A percentile compares a stretch with the other conserved stretches of the same genome.
Conservation (phyloP, 1,140 invertebrate genomes). For the Steinernema khuongi region DNA sequence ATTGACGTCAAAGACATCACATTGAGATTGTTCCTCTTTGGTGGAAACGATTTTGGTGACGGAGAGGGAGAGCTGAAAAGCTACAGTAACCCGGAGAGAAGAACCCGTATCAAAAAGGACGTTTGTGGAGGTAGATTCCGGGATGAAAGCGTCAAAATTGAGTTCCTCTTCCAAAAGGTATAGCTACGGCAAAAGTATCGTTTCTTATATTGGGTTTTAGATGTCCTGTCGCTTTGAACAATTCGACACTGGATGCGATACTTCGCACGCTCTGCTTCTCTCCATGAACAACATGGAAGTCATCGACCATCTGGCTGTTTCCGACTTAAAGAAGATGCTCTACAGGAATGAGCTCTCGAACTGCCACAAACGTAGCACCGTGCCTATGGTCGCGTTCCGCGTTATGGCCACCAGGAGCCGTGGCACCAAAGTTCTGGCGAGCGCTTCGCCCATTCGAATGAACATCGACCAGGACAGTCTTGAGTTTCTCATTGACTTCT, state of each 20-base stretch:
- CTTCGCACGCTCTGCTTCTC: slow-evolving; percentile 18
- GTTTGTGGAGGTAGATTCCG: slow-evolving; percentile 41
- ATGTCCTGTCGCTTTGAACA: background rate
- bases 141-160: slow-evolving; percentile 45
- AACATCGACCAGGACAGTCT: slow-evolving; percentile 52
- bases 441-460: slow-evolving; percentile 43
- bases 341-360: slow-evolving; percentile 33
- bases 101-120: background rate
- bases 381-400: slow-evolving; percentile 35
- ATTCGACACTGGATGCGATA: slow-evolving; percentile 28
- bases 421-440: slow-evolving; percentile 44
- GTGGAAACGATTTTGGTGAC: slow-evolving; percentile 46
- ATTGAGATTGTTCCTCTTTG: slow-evolving; percentile 37
- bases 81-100: slow-evolving; percentile 40
- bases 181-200: background rate
- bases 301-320: slow-evolving; percentile 45
- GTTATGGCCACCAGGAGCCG: slow-evolving; percentile 41
- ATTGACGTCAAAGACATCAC: slow-evolving; percentile 36
- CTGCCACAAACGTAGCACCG: background rate
- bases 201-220: background rate
- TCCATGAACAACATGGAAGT: slow-evolving; percentile 44
- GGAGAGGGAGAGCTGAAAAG: background rate
- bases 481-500: slow-evolving; percentile 47
- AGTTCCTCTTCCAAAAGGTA: slow-evolving; percentile 32
- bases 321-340: slow-evolving; percentile 48